Evolutionary conservation across 2,888 invertebrate genomes (phyloP), one percentile per base, ranked within the genome.

Genomic region (Steinernema scapterisci): DNA sequence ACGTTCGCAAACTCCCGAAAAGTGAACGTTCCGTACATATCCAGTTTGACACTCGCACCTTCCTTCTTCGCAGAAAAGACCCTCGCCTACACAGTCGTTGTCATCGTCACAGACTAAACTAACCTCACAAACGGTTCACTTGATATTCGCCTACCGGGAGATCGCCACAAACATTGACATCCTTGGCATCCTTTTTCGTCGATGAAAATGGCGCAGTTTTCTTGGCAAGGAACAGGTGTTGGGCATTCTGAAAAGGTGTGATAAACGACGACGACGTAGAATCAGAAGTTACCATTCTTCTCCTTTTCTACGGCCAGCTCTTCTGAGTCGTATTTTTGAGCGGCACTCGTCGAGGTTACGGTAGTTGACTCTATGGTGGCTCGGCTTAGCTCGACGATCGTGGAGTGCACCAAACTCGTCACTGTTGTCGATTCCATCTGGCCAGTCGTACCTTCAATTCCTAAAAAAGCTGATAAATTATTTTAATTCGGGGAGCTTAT

Each of bases 111-210:
- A 86, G 0, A 78, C 85, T 85, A 70, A 73, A 85, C 78, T 5
- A 3, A 70, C 70, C 71, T 23, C 21, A 63, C 46, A 16, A 43
- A 63, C 11, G 0, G 0, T 31, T 11, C 25, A 23, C 31, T 70
- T 3, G 5, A n/a, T 1, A 70, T 6, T 1, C 16, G 25, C 54
- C 5, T 70, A 84, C 84, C 74, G n/a, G 75, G 54, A 13, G 83
- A 79, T 52, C 79, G 76, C 84, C 85, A 86, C 21, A 86, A 63
- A 73, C 86, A 86, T 72, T 84, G 82, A 74, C 86, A 86, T 43
- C 78, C 78, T 73, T 86, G 86, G 48, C 86, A 86, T 2, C 86
- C 86, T 11, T 82, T 63, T 23, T 79, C 80, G 73, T 85, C 82
- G 7, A 86, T 77, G 2, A 76, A 77, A 16, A 86, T 79, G 71